Conservation (phyloP, 1,140 invertebrate genomes). For the Andrena cerasifolii region DNA sequence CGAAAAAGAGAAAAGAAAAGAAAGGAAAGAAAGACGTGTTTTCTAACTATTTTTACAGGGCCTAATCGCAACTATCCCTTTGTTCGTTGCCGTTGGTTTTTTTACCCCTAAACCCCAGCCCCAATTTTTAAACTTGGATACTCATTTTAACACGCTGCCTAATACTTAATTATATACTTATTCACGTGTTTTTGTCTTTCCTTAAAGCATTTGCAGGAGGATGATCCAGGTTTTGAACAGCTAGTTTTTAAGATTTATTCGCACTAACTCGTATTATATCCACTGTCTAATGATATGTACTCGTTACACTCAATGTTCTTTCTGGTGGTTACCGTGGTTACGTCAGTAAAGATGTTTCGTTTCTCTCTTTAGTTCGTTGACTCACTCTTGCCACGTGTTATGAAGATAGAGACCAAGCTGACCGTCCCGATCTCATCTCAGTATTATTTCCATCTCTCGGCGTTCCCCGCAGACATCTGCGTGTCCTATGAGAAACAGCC, state of each 20-base stretch:
- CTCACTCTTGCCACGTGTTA: slow-evolving; percentile 77
- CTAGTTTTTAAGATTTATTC: slow-evolving; percentile 80
- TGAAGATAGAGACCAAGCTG: slow-evolving; percentile 71
- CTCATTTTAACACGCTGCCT: slow-evolving; percentile 74
- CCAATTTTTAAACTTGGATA: slow-evolving; percentile 58
- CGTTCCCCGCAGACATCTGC: background rate
- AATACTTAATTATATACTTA: slow-evolving; percentile 75
- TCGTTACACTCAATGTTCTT: slow-evolving; percentile 77
- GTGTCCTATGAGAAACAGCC: no score
- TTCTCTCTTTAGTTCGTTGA: slow-evolving; percentile 75
- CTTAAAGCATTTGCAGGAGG: slow-evolving; percentile 83
- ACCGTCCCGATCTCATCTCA: slow-evolving; percentile 54
- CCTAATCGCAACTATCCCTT: slow-evolving; percentile 69
- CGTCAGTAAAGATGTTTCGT: slow-evolving; percentile 75
- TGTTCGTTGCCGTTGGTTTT: slow-evolving; percentile 69
- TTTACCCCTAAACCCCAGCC: slow-evolving; percentile 35
- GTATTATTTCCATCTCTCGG: slow-evolving; percentile 53
- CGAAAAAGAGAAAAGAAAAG: slow-evolving; percentile 57
- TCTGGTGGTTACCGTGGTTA: slow-evolving; percentile 77
- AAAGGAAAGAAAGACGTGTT: slow-evolving; percentile 61
- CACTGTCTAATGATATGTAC: slow-evolving; percentile 76
- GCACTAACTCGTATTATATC: slow-evolving; percentile 73
- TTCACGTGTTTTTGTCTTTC: slow-evolving; percentile 80
- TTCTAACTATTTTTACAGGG: slow-evolving; percentile 77
- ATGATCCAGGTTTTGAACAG: slow-evolving; percentile 82